These are phyloP conservation scores for Pungitius pungitius DNA, from an alignment of 2,113 vertebrate genomes.

Conservation along the genomic window DNA sequence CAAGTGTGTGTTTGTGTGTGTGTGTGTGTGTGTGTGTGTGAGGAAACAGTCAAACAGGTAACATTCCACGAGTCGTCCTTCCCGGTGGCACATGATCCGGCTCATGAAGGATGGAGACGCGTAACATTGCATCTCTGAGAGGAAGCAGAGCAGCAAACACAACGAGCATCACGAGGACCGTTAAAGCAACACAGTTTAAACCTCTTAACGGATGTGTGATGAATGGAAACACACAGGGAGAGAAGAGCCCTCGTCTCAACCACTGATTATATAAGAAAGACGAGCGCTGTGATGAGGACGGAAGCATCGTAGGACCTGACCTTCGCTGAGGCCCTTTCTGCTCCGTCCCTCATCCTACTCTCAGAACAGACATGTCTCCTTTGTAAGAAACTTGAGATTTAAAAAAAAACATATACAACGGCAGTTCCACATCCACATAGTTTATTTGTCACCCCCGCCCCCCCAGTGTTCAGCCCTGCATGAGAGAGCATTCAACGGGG, in stretches of 20 bases:
- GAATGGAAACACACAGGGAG: too few relatives aligned
- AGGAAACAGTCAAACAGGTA: constrained; percentile 15
- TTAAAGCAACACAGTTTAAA: too few relatives aligned
- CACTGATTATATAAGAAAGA: not conserved
- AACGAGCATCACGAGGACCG: not conserved
- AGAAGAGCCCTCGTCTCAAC: not conserved
- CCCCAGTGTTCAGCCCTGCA: too few relatives aligned
- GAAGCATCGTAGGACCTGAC: not conserved
- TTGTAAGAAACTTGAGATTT: not conserved
- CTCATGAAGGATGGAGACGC: constrained; percentile 55
- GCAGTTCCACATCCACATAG: too few relatives aligned
- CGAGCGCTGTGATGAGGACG: not conserved
- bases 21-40: constrained; percentile 1
- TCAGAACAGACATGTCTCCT: not conserved
- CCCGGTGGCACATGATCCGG: too few relatives aligned
- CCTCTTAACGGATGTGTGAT: too few relatives aligned
- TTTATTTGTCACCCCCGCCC: too few relatives aligned
- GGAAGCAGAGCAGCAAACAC: not conserved
- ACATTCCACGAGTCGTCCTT: constrained; percentile 2
- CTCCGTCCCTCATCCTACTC: not conserved
- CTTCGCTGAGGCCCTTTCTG: not conserved
- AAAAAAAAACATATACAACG: not conserved
- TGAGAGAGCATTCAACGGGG: too few relatives aligned
- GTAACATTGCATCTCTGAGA: constrained; percentile 9
- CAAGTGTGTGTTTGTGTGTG: not conserved